Conservation (phyloP, 2,113 vertebrate species). For the pig (Sus scrofa) region DNA sequence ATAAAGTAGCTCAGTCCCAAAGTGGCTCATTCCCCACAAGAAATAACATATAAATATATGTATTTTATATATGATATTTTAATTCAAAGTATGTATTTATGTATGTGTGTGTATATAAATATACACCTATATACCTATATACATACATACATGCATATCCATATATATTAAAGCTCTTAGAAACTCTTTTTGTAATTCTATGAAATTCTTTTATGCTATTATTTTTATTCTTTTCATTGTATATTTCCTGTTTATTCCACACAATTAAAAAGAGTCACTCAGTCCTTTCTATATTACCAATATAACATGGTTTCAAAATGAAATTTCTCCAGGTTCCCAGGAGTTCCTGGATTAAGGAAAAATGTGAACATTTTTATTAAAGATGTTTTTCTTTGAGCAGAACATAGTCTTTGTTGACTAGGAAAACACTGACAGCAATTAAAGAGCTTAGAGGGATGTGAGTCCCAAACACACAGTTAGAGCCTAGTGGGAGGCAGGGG, state of each 20-base stretch:
- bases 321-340: background rate
- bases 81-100: background rate
- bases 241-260: constrained; percentile 7
- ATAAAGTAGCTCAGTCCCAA: constrained; percentile 19
- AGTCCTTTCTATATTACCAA: background rate
- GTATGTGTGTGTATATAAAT: too few species aligned
- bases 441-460: background rate
- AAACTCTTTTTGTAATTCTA: background rate
- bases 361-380: constrained; percentile 10
- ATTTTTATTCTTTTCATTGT: background rate
- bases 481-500: background rate
- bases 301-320: background rate
- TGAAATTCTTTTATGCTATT: background rate
- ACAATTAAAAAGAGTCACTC: background rate
- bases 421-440: background rate
- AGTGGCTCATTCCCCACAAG: background rate
- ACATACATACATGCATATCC: background rate
- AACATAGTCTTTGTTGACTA: background rate
- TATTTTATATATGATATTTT: background rate
- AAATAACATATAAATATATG: background rate
- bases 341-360: constrained; percentile 16
- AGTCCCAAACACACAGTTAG: background rate
- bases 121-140: background rate
- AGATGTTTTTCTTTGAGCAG: background rate
- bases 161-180: background rate